These are phyloP conservation scores for Chitala chitala DNA, from an alignment of 2,113 vertebrate genomes.

Conservation along the genomic window DNA sequence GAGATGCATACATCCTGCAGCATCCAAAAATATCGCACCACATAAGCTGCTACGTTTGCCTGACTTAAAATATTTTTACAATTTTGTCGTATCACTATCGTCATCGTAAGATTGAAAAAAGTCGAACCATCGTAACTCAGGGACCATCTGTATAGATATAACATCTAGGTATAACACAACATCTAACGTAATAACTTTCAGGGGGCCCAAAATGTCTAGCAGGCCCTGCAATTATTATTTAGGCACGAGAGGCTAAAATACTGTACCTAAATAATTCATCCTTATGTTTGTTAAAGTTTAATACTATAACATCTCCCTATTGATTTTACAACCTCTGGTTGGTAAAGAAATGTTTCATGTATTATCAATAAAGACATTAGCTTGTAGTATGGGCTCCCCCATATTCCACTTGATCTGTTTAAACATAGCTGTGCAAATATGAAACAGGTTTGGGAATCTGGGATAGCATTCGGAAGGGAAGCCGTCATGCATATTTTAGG, in stretches of 20 bases:
- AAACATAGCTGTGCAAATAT: conserved; percentile 33
- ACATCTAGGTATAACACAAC: too few species aligned
- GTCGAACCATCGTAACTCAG: too few species aligned
- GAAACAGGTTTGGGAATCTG: conserved; percentile 27
- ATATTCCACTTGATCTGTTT: conserved; percentile 29
- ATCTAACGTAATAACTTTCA: too few species aligned
- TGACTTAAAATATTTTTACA: too few species aligned
- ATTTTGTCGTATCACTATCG: too few species aligned
- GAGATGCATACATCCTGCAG: too few species aligned
- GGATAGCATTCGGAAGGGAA: conserved; percentile 26
- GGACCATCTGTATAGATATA: too few species aligned
- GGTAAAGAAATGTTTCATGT: conserved; percentile 23
- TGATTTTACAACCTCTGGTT: conserved; percentile 22
- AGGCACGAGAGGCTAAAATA: conserved; percentile 21
- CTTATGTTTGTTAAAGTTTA: conserved; percentile 31
- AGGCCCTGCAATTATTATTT: too few species aligned
- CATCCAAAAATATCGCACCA: too few species aligned
- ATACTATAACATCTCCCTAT: conserved; percentile 22
- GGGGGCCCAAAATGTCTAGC: too few species aligned
- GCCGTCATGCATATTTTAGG: conserved; percentile 29
- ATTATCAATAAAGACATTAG: conserved; percentile 33
- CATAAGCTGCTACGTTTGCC: too few species aligned
- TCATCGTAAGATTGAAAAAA: too few species aligned
- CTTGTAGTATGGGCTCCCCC: conserved; percentile 21
- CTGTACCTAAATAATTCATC: conserved; percentile 32